Evolutionary conservation across 2,797 vertebrate genomes (phyloP).

Genomic region (Simalia tracyae): DNA sequence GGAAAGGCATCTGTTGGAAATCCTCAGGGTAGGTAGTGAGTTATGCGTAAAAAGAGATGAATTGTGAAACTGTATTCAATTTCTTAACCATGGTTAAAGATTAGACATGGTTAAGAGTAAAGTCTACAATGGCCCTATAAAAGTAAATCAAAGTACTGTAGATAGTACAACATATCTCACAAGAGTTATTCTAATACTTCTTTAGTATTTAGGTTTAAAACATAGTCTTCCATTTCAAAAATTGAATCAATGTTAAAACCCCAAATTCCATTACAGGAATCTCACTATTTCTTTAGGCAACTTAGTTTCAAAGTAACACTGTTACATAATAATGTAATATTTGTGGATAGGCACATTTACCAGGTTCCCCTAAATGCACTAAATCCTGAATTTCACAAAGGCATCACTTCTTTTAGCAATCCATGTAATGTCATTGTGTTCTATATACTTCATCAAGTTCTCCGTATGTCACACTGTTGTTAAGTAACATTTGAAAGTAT

Average conservation of each 20-base stretch:
- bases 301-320: background rate
- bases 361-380: background rate
- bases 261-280: background rate
- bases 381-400: conserved; percentile 25
- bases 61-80: background rate
- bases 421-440: background rate
- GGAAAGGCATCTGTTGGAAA: background rate
- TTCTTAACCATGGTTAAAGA: background rate
- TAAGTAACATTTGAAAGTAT: conserved; percentile 48
- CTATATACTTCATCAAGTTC: conserved; percentile 43
- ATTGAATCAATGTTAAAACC: background rate
- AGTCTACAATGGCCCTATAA: background rate
- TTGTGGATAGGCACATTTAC: background rate
- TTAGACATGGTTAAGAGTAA: background rate
- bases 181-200: background rate
- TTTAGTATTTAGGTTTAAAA: background rate
- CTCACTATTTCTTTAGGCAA: background rate
- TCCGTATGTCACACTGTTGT: conserved; percentile 4
- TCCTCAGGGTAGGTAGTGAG: background rate
- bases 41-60: background rate
- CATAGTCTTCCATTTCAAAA: background rate
- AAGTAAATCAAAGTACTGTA: background rate
- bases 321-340: background rate
- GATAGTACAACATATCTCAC: background rate
- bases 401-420: background rate